Evolutionary conservation across 2,113 vertebrate species (phyloP).

Genomic region (Paracanthobrama guichenoti): DNA sequence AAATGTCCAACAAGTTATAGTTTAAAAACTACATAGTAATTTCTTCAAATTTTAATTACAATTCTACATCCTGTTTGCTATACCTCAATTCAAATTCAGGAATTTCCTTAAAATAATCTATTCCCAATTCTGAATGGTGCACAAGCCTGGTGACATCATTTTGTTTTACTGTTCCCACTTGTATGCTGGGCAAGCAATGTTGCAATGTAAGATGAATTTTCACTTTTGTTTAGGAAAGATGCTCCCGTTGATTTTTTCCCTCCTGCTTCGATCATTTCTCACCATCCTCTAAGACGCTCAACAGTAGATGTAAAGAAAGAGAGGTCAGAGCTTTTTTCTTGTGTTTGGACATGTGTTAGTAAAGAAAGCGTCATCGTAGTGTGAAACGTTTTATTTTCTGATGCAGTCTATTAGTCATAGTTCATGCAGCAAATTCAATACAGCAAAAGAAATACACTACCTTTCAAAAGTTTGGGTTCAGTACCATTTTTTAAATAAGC

Average conservation of each 20-base stretch:
- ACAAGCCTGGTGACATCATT: not conserved
- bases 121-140: not conserved
- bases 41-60: not conserved
- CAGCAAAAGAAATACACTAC: not conserved
- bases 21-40: not conserved
- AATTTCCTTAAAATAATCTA: not conserved
- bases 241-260: slow-evolving; percentile 41
- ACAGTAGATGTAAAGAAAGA: slow-evolving; percentile 45
- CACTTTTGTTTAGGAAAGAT: slow-evolving; percentile 46
- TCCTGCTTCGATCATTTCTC: slow-evolving; percentile 29
- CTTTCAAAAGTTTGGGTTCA: not conserved
- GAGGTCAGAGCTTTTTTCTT: slow-evolving; percentile 32
- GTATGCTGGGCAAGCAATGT: not conserved
- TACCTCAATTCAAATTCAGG: not conserved
- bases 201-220: not conserved
- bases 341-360: not conserved
- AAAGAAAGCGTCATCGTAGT: not conserved
- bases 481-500: not conserved
- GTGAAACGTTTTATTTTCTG: not conserved
- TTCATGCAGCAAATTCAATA: not conserved
- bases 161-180: not conserved
- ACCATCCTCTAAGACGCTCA: slow-evolving; percentile 39
- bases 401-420: not conserved
- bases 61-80: not conserved
- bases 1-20: not conserved